Base-by-base conservation (phyloP, 2,113 vertebrate species). In the Coryphaenoides rupestris region DNA sequence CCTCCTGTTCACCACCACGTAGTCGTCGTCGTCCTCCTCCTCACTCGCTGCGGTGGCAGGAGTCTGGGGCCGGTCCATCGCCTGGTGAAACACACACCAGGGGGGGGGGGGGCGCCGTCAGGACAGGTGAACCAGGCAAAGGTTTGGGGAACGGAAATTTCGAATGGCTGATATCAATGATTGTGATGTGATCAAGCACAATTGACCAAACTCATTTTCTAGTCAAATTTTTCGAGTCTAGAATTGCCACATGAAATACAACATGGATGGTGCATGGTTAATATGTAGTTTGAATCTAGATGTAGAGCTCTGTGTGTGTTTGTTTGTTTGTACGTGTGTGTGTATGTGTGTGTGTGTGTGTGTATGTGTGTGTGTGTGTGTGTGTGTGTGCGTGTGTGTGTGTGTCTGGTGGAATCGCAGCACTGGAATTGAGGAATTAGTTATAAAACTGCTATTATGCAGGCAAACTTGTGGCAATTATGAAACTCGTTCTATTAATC, bases 1-100 rank as follows among this genome's bases (percentile, higher is more conserved):
- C 72, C 95, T 83, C 55, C 93, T 88, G 75, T 75, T 91, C 58
- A 95, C 93, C 50, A 95, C 94, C 87, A 89, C 91, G 69, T 90
- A 87, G 73, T 93, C 89, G 85, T 93, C 91, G 69, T 90, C 87
- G 73, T 93, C 89, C 85, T 93, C 91, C 0, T 89, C 83, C 52
- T 88, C 86, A 12, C 96, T 93, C 87, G 89, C 79, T n/a, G n/a
- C n/a, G n/a, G n/a, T n/a, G 85, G 87, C 86, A 3, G 84, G 88
- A 17, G 78, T 75, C 55, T 73, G 84, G 63, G 80, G 70, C 87
- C 89, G 75, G 83, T 98, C 96, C 96, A 98, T 99, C 54, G 21
- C 85, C 80, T 84, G 77, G 77, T 78, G 83, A 60, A 21, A 7
- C 10, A 2, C 16, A 28, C n/a, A n/a, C n/a, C n/a, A n/a, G n/a